Evolutionary conservation across 2,888 invertebrate species (phyloP).

Genomic region (Halocaridina rubra): DNA sequence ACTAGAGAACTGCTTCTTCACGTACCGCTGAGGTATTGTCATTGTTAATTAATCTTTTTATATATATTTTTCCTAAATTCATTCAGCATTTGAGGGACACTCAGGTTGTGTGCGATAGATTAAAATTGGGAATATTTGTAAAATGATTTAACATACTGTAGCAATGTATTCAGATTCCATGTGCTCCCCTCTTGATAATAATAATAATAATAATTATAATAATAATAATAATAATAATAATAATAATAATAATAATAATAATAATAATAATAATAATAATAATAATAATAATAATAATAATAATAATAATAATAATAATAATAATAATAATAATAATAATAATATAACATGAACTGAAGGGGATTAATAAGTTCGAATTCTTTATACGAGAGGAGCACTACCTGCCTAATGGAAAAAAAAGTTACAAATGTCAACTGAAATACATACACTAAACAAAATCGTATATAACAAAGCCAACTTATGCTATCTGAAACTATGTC

Average conservation of each 20-base stretch:
- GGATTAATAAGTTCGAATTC: no score
- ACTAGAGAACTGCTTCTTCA: constrained; percentile 55
- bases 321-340: no score
- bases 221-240: neutral
- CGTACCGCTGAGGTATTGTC: constrained; percentile 4
- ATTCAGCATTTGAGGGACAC: neutral
- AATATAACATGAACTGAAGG: no score
- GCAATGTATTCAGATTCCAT: neutral
- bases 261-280: no score
- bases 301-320: no score
- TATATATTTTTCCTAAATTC: neutral
- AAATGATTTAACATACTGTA: neutral
- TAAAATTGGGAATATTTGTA: neutral
- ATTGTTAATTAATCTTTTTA: neutral
- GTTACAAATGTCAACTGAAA: no score
- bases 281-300: no score
- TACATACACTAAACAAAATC: no score
- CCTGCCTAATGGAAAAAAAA: no score
- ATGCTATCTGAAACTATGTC: no score
- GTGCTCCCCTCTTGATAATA: neutral
- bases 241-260: neutral
- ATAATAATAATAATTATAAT: neutral
- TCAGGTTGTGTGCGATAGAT: neutral
- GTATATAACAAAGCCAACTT: no score
- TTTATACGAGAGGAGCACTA: no score